Percentiles rank a stretch among this genome's conserved stretches.
phyloP scores from a whole-genome alignment of 2,797 vertebrate species.

The Mormyrus hasselquistii region DNA sequence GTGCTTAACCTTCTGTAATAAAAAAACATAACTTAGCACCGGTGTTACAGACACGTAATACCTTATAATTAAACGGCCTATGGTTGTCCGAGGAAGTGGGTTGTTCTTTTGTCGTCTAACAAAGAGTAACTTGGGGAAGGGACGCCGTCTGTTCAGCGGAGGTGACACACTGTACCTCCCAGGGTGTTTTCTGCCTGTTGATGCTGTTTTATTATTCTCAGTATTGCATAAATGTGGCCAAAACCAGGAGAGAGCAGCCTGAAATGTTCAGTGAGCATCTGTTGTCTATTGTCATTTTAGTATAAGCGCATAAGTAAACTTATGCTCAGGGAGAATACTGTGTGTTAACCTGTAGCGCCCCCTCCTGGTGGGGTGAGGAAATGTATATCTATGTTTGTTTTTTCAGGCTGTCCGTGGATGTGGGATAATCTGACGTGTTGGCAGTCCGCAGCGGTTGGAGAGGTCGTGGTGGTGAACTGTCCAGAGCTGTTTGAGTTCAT shows the following conservation, averaged over 20 bases:
- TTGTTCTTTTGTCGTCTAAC: background rate
- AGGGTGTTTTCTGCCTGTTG: background rate
- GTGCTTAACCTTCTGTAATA: background rate
- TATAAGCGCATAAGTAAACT: background rate
- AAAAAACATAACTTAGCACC: background rate
- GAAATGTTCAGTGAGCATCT: background rate
- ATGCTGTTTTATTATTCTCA: background rate
- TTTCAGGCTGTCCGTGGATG: slow-evolving; percentile 78
- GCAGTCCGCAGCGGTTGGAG: slow-evolving; percentile 73
- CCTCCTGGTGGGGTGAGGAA: slow-evolving; percentile 22
- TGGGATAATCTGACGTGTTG: slow-evolving; percentile 98
- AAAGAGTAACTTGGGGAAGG: background rate
- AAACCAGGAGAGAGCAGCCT: background rate
- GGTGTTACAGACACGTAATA: background rate
- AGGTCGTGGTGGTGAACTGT: slow-evolving; percentile 80
- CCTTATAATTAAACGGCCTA: background rate
- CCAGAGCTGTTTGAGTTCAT: slow-evolving; percentile 79
- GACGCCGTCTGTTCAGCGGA: background rate
- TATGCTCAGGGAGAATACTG: background rate
- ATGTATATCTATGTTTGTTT: background rate
- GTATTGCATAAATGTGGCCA: background rate
- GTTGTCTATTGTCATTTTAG: background rate
- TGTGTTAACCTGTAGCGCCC: background rate
- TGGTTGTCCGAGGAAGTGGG: background rate
- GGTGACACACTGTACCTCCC: background rate